Percentiles rank a stretch among this genome's conserved stretches.
These are phyloP conservation scores for Malthinus seriepunctatus DNA, from an alignment of 2,888 invertebrate genomes.

Conservation along the genomic window DNA sequence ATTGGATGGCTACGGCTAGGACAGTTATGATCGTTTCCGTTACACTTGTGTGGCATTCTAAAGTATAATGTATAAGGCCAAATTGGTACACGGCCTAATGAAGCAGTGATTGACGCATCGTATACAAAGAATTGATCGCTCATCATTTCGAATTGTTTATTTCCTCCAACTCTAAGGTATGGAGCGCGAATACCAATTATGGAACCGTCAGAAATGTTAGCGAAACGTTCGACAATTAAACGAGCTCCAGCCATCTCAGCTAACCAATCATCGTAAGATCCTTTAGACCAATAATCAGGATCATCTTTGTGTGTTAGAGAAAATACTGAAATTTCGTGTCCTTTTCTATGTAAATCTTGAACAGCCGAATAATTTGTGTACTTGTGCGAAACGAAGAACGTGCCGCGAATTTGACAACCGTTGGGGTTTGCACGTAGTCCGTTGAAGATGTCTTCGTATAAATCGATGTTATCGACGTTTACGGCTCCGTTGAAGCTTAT, in stretches of 20 bases:
- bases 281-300: constrained; percentile 87
- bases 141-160: constrained; percentile 97
- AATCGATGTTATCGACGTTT: constrained; percentile 89
- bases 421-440: constrained; percentile 85
- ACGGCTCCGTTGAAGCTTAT: constrained; percentile 92
- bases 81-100: constrained; percentile 84
- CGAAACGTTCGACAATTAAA: constrained; percentile 84
- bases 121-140: constrained; percentile 92
- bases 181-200: constrained; percentile 89
- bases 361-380: constrained; percentile 90
- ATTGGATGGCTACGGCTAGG: constrained; percentile 89
- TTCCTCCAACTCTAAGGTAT: constrained; percentile 88
- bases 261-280: constrained; percentile 88
- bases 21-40: constrained; percentile 92
- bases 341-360: constrained; percentile 85
- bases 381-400: constrained; percentile 91
- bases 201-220: constrained; percentile 90
- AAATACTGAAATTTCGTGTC: constrained; percentile 91
- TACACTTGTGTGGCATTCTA: constrained; percentile 95
- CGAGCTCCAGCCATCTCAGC: constrained; percentile 94
- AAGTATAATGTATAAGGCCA: constrained; percentile 98
- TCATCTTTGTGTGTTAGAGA: constrained; percentile 92
- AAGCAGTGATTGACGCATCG: constrained; percentile 92
- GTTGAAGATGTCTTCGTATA: constrained; percentile 89
- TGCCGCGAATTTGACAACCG: constrained; percentile 85